Evolutionary conservation across 2,113 vertebrate genomes (phyloP), one percentile per base, ranked within the genome.

Genomic region (Heterochromis multidens): DNA sequence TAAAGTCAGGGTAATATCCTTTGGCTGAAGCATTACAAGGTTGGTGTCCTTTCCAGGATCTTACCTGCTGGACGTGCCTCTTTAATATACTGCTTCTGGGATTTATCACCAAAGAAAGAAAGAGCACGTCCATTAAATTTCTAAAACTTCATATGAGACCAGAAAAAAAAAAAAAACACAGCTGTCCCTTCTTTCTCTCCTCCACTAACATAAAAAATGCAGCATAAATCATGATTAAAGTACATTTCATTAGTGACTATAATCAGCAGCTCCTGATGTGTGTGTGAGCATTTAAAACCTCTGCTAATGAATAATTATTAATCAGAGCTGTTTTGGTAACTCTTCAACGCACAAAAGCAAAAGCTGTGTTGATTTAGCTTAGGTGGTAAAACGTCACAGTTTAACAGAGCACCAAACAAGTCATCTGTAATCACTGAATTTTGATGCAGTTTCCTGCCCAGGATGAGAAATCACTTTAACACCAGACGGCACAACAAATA

Each of bases 1-100:
- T 52, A 8, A 2, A 16, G 43, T 52, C 3, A 8, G 6, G 4
- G 43, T 52, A 31, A 31, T 0, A 52, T 12, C 9, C 1, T 72
- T 43, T 25, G 3, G 7, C 33, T 40, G 21, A 13, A 65, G 35
- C 33, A 10, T 46, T 37, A 11, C 25, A 27, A 46, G 23, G 14
- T 46, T 46, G 43, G 37, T 2, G 37, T 65, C 12, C 63, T 11
- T 72, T 29, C 19, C 65, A 29, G 67, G 67, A 49, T 29, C 49
- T 72, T 14, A 46, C 23, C n/a, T 0, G 62, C 4, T 35, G 40
- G 62, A 5, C 23, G 37, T 43, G 63, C 14, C 67, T 46, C 23
- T 29, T 70, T 49, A 27, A 19, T 29, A 70, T 2, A 10, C 67
- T 4, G 6, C 1, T 74, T 52, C 43, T 52, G 43, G 31, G 33